Conservation (phyloP, 2,797 vertebrate genomes). For the Myotis planiceps region DNA sequence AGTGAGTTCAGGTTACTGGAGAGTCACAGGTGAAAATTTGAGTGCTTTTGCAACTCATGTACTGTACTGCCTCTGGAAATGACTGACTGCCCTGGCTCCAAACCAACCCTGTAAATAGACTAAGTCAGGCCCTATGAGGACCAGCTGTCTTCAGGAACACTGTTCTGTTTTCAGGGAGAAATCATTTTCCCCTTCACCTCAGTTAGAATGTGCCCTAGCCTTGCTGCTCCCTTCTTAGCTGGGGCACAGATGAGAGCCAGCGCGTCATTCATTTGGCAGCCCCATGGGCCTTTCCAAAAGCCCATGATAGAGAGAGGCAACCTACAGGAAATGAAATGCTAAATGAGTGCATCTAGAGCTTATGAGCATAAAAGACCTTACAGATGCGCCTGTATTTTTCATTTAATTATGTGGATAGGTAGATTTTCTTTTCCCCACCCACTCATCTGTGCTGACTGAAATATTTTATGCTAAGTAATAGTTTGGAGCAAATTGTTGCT, state of each 20-base stretch:
- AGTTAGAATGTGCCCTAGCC: background rate
- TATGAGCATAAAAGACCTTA: background rate
- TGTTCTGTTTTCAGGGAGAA: slow-evolving; percentile 8
- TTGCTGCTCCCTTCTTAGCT: background rate
- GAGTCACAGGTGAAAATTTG: background rate
- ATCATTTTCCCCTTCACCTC: background rate
- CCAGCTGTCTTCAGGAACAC: background rate
- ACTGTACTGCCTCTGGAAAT: background rate
- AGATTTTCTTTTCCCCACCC: background rate
- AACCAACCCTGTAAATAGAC: background rate
- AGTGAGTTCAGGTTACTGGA: background rate
- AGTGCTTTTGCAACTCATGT: background rate
- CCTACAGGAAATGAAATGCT: background rate
- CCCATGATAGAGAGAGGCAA: background rate
- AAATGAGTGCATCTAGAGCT: background rate
- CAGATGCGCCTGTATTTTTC: background rate
- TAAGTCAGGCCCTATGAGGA: background rate
- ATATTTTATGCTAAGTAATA: slow-evolving; percentile 43
- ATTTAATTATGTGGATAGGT: background rate
- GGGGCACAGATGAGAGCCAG: background rate
- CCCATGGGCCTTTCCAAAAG: background rate
- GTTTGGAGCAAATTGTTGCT: slow-evolving; percentile 34
- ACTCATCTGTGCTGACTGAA: background rate
- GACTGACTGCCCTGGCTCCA: background rate
- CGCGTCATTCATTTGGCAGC: background rate